These are phyloP conservation scores for Spodoptera exigua DNA, from an alignment of 2,888 invertebrate species.

Conservation along the genomic window DNA sequence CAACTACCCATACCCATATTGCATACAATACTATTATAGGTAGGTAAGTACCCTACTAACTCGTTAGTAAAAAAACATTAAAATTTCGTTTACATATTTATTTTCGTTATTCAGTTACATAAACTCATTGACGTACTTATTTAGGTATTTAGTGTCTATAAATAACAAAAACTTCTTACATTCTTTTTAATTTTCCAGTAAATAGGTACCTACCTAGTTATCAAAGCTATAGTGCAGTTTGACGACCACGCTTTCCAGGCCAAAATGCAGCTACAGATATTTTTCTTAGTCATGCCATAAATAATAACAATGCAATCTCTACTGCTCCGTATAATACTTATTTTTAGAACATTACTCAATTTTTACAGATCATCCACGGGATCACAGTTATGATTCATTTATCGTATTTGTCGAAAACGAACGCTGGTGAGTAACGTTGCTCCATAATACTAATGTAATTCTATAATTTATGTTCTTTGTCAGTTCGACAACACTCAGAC, in stretches of 20 bases:
- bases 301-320: neutral
- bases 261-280: conserved; percentile 15
- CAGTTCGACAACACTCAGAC: neutral
- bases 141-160: no score
- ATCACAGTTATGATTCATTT: conserved; percentile 31
- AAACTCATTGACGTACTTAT: no score
- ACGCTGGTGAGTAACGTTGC: conserved; percentile 24
- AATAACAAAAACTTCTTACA: no score
- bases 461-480: neutral
- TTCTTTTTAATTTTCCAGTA: no score
- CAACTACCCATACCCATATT: no score
- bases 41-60: no score
- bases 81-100: no score
- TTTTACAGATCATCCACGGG: conserved; percentile 23
- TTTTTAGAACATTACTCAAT: conserved; percentile 38
- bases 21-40: no score
- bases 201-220: no score
- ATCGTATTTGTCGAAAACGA: conserved; percentile 12
- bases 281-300: conserved; percentile 27
- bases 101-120: no score
- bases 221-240: no score
- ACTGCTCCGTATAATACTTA: conserved; percentile 29
- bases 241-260: conserved; percentile 13
- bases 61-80: no score
- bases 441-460: conserved; percentile 7